Conservation (phyloP, 2,888 invertebrate species). For the Chloroclystis v-ata region DNA sequence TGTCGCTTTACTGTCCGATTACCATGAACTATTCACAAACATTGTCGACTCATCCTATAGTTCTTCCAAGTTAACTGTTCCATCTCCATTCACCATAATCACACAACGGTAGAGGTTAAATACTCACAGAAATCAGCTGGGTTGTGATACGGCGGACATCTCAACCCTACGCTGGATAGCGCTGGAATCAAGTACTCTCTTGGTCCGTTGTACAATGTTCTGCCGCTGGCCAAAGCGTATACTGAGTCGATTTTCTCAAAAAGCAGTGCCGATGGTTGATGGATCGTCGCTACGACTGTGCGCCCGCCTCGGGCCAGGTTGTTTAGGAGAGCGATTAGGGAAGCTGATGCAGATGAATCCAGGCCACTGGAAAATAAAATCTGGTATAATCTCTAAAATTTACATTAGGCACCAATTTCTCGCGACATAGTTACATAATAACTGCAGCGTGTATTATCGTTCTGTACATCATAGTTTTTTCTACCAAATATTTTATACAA, state of each 20-base stretch:
- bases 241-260: conserved; percentile 96
- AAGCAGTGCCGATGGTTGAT: conserved; percentile 94
- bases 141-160: conserved; percentile 95
- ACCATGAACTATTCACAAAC: no score
- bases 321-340: conserved; percentile 88
- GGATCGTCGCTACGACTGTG: conserved; percentile 94
- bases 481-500: no score
- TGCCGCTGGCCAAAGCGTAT: conserved; percentile 89
- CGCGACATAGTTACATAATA: no score
- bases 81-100: no score
- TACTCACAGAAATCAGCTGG: conserved; percentile 95
- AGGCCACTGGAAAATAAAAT: conserved; percentile 82
- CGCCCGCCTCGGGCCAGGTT: conserved; percentile 89
- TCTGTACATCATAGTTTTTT: no score
- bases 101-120: no score
- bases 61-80: no score
- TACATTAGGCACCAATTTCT: no score
- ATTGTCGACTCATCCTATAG: no score
- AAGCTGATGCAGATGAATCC: conserved; percentile 92
- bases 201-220: conserved; percentile 90
- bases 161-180: conserved; percentile 83
- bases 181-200: conserved; percentile 86
- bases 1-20: no score
- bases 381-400: no score
- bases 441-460: no score